phyloP scores from a whole-genome alignment of 2,113 vertebrate genomes.

The Syngnathus scovelli region DNA sequence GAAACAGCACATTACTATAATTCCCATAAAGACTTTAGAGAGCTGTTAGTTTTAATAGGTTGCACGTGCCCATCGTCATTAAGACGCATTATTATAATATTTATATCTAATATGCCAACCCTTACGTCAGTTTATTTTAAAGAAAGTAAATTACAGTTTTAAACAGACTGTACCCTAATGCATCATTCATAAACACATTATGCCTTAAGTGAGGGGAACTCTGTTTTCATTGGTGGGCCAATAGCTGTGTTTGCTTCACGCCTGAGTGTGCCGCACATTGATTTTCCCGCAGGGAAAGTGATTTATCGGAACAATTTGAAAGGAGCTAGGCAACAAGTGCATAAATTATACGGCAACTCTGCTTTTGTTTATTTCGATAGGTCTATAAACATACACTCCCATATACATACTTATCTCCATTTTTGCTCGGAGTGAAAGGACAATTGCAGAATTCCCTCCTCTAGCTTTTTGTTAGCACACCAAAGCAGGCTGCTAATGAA shows the following conservation, averaged over 20 bases:
- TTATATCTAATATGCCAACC: slow-evolving; percentile 19
- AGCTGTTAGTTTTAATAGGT: background rate
- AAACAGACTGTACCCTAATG: slow-evolving; percentile 24
- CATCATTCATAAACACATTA: slow-evolving; percentile 31
- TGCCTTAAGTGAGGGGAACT: slow-evolving; percentile 23
- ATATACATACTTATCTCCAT: slow-evolving; percentile 1
- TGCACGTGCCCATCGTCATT: background rate
- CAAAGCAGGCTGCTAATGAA: slow-evolving; percentile 54
- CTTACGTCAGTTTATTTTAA: background rate
- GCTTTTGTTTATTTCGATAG: slow-evolving; percentile 34
- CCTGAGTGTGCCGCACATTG: slow-evolving; percentile 34
- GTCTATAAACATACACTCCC: slow-evolving; percentile 4
- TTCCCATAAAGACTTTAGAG: background rate
- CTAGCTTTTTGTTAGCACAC: slow-evolving; percentile 35
- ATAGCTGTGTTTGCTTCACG: slow-evolving; percentile 43
- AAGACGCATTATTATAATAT: background rate
- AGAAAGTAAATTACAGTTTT: slow-evolving; percentile 32
- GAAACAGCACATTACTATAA: background rate
- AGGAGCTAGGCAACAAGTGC: slow-evolving; percentile 37
- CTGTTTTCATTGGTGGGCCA: slow-evolving; percentile 16
- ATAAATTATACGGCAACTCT: slow-evolving; percentile 44
- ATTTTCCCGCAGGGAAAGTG: slow-evolving; percentile 50
- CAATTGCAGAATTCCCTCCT: slow-evolving; percentile 37
- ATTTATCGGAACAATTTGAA: slow-evolving; percentile 52
- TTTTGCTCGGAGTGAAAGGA: slow-evolving; percentile 26